Conservation (phyloP, 2,888 invertebrate genomes). For the Micoletzkya japonica region DNA sequence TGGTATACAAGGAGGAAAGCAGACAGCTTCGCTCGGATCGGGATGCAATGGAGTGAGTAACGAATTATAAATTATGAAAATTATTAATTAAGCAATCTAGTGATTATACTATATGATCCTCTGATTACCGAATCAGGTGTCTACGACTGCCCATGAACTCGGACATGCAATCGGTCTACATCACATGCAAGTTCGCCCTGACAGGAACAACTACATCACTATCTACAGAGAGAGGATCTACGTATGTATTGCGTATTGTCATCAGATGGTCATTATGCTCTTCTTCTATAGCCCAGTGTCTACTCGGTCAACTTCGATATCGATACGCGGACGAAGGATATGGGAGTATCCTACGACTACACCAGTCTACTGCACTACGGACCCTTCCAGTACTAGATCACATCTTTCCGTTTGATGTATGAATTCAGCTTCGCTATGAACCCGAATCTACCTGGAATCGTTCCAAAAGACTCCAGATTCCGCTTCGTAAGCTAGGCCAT, state of each 20-base stretch:
- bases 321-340: not conserved
- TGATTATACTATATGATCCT: not conserved
- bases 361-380: constrained; percentile 17
- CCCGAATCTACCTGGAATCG: not conserved
- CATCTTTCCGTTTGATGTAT: not conserved
- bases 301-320: constrained; percentile 16
- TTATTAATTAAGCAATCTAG: not conserved
- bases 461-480: too few species aligned
- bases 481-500: too few species aligned
- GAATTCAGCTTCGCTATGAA: not conserved
- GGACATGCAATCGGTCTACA: constrained; percentile 21
- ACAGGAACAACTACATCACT: constrained; percentile 20
- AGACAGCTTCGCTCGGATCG: not conserved
- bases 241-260: not conserved
- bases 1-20: not conserved
- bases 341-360: constrained; percentile 23
- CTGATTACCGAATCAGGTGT: not conserved
- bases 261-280: not conserved
- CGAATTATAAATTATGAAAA: not conserved
- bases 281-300: not conserved
- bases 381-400: constrained; percentile 9
- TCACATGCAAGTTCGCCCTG: constrained; percentile 22
- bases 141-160: constrained; percentile 16
- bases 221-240: constrained; percentile 1
- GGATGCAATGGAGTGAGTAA: constrained; percentile 16